Conservation (phyloP, 1,140 invertebrate genomes). For the Aleiodes sp. region DNA sequence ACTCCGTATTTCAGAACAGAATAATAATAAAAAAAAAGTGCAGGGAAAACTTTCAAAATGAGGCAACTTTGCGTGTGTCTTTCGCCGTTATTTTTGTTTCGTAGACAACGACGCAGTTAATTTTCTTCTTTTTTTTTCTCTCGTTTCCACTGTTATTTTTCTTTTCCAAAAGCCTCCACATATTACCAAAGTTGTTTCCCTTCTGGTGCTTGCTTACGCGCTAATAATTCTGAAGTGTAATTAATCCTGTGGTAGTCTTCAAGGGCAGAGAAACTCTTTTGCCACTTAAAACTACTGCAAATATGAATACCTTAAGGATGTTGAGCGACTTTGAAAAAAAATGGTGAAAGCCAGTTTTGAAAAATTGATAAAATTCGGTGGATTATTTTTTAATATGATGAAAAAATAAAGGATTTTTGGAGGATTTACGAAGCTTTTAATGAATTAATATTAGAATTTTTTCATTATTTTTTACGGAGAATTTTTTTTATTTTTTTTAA, state of each 20-base stretch:
- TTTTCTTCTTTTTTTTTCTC: slow-evolving; percentile 10
- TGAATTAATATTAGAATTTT: too few species aligned
- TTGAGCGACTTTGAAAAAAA: too few species aligned
- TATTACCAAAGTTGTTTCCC: slow-evolving; percentile 57
- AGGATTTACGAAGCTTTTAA: too few species aligned
- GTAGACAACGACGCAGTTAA: slow-evolving; percentile 21
- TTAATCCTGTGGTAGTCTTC: slow-evolving; percentile 38
- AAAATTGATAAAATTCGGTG: too few species aligned
- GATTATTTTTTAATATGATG: too few species aligned
- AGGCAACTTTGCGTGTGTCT: slow-evolving; percentile 60
- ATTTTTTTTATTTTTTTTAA: too few species aligned
- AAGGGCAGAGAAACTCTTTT: too few species aligned
- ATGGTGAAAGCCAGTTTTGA: too few species aligned
- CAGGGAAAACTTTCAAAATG: slow-evolving; percentile 54
- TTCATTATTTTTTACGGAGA: too few species aligned
- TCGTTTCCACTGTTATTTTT: slow-evolving; percentile 17
- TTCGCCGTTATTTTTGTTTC: slow-evolving; percentile 43
- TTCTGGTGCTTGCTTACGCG: slow-evolving; percentile 20
- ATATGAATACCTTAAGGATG: background rate
- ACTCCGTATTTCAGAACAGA: too few species aligned
- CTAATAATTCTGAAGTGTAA: slow-evolving; percentile 36
- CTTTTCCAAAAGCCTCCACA: slow-evolving; percentile 38
- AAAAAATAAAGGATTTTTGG: too few species aligned
- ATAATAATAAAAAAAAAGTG: slow-evolving; percentile 31
- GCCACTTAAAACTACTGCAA: background rate